Evolutionary conservation across 2,888 invertebrate genomes (phyloP).

Genomic region (Rhogogaster chlorosoma): DNA sequence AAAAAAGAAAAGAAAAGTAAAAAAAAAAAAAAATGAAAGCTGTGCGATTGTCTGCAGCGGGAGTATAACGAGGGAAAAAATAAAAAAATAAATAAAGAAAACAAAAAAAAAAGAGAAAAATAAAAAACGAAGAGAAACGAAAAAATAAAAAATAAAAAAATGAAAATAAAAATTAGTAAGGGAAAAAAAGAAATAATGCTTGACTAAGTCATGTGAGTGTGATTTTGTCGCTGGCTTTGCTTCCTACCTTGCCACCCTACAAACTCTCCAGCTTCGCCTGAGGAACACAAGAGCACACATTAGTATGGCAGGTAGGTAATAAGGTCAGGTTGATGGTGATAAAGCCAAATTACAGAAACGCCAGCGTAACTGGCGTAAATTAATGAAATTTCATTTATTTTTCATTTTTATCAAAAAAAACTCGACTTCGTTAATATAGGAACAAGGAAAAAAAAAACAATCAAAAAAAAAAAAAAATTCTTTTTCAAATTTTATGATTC

Average conservation of each 20-base stretch:
- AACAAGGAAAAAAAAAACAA: slow-evolving; percentile 3
- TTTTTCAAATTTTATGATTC: background rate
- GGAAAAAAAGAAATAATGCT: slow-evolving; percentile 61
- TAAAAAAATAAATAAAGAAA: background rate
- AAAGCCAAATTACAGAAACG: slow-evolving; percentile 72
- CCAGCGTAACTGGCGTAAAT: slow-evolving; percentile 50
- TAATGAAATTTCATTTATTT: slow-evolving; percentile 58
- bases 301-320: slow-evolving; percentile 78
- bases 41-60: slow-evolving; percentile 27
- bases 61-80: background rate
- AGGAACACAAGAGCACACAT: slow-evolving; percentile 83
- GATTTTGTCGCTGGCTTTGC: slow-evolving; percentile 80
- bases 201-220: slow-evolving; percentile 77
- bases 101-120: slow-evolving; percentile 58
- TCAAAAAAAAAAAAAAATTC: background rate
- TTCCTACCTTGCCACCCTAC: slow-evolving; percentile 88
- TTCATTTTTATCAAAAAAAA: background rate
- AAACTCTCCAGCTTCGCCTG: slow-evolving; percentile 89
- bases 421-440: background rate
- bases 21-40: slow-evolving; percentile 7
- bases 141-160: slow-evolving; percentile 74
- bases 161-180: slow-evolving; percentile 69
- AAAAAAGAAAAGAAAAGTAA: background rate
- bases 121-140: slow-evolving; percentile 75
- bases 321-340: slow-evolving; percentile 76